These are phyloP conservation scores for Hippocampus barbouri DNA, from an alignment of 2,113 vertebrate genomes.

Conservation along the genomic window DNA sequence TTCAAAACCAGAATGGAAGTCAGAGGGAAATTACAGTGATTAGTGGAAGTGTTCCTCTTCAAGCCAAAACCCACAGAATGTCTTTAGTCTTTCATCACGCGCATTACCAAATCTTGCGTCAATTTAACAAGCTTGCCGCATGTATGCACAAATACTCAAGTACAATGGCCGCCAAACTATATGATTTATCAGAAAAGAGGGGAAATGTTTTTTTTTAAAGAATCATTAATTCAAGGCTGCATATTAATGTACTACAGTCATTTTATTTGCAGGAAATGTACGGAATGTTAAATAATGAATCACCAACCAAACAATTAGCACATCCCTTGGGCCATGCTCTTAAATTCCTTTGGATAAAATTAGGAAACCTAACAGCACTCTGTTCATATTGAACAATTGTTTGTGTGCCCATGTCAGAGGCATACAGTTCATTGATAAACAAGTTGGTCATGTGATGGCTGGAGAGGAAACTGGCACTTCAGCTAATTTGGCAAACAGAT, in stretches of 20 bases:
- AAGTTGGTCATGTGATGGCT: conserved; percentile 49
- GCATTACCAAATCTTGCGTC: background rate
- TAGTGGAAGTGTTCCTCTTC: background rate
- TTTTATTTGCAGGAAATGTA: background rate
- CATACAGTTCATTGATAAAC: background rate
- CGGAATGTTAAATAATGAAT: background rate
- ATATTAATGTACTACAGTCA: background rate
- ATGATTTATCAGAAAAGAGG: background rate
- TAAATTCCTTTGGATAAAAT: conserved; percentile 23
- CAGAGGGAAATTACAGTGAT: background rate
- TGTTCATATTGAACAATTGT: conserved; percentile 21
- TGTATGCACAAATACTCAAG: background rate
- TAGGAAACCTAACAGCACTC: conserved; percentile 8
- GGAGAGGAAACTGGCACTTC: conserved; percentile 39
- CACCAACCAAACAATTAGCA: background rate
- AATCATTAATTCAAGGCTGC: background rate
- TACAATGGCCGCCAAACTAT: background rate
- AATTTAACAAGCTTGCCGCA: background rate
- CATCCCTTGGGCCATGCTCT: background rate
- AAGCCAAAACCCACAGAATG: background rate
- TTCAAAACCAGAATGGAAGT: background rate
- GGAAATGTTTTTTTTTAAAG: background rate
- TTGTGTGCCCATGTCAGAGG: conserved; percentile 1
- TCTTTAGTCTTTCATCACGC: background rate
- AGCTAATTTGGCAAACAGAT: conserved; percentile 23